Evolutionary conservation across 1,140 invertebrate genomes (phyloP), one percentile per base, ranked within the genome.

Genomic region (Bombus sibiricus): DNA sequence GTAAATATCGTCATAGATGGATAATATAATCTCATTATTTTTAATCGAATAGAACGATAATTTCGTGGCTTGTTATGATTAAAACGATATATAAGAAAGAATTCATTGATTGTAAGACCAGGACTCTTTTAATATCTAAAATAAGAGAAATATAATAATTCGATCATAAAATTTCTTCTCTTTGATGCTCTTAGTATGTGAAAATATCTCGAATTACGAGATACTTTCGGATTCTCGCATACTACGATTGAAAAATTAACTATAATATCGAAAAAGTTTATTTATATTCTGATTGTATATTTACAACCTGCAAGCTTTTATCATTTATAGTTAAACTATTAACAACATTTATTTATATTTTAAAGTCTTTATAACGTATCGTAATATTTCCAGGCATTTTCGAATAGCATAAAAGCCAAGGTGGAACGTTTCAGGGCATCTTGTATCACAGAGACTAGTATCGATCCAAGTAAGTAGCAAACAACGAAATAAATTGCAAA

Each of bases 371-470:
- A 53, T 64, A 64, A 59, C 66, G 13, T 12, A 25, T 34, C 12
- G 22, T 5, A 1, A 12, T 75, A 32, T 72, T 69, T 83, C 9
- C 66, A 93, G 92, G 90, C 41, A 37, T 43, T 94, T 8, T 91
- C 88, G 0, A 32, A 34, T 53, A 22, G 1, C 5, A 18, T 32
- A 34, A 34, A 34, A 34, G 32, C 64, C 32, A 18, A 3, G 1
- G 2, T 66, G 6, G 6, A 12, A 62, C 10, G 28, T 4, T 32
- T 32, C 2, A 34, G 8, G 6, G 32, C 15, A 66, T n/a, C n/a
- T 66, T 66, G 64, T 18, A 34, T 9, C 15, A 18, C 6, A 66
- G 64, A 66, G 15, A 66, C 15, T 66, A n/a, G 64, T 15, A 18
- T 66, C 32, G 64, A 66, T 3, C 64, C 32, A 22, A n/a, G 64